A percentile compares a stretch with the other conserved stretches of the same genome.
These are phyloP conservation scores for Tipula unca DNA, from an alignment of 2,888 invertebrate genomes.

Conservation along the genomic window DNA sequence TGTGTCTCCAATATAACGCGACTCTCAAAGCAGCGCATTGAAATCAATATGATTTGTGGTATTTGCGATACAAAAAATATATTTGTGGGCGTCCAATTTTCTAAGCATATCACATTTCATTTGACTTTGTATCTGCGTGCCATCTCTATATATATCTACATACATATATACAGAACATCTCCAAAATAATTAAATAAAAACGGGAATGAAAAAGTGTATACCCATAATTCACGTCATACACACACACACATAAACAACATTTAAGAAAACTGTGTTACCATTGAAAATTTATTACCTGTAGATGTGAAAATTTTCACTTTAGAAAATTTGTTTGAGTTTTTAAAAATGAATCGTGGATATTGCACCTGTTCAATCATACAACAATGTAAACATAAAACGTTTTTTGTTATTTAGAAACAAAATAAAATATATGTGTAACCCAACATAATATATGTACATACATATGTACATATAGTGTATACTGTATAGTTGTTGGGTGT, in stretches of 20 bases:
- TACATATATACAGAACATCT: too few species aligned
- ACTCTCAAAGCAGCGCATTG: neutral
- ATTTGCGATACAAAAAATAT: neutral
- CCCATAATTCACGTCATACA: neutral
- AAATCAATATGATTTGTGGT: neutral
- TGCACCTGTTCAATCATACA: neutral
- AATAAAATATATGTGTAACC: neutral
- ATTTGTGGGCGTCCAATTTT: neutral
- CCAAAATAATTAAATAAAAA: neutral
- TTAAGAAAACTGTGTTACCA: neutral
- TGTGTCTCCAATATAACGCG: neutral
- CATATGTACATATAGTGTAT: neutral
- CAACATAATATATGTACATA: neutral
- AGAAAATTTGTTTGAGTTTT: neutral
- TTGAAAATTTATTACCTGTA: neutral
- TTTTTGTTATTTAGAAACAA: neutral
- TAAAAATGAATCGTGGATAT: neutral
- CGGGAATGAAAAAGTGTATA: too few species aligned
- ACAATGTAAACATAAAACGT: slow-evolving; percentile 8
- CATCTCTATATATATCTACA: neutral
- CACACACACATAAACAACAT: neutral
- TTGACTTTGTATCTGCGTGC: neutral
- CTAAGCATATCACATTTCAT: neutral
- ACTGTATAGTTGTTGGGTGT: neutral
- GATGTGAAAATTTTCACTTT: neutral